Evolutionary conservation across 2,113 vertebrate species (phyloP).

Genomic region (Penelope pileata): DNA sequence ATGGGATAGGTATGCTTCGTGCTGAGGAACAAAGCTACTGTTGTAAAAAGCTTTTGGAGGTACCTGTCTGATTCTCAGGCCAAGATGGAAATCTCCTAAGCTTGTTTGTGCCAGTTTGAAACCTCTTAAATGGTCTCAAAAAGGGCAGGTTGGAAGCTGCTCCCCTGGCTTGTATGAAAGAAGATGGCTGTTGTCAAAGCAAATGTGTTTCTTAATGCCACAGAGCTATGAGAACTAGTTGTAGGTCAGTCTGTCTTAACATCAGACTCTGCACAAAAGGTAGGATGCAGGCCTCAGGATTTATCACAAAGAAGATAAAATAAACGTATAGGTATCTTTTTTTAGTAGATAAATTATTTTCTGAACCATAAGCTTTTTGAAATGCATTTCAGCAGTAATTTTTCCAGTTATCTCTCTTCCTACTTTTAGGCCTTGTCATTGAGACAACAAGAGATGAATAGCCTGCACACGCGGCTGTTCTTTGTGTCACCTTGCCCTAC

Average conservation of each 20-base stretch:
- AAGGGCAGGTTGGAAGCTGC: neutral
- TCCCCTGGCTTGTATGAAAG: neutral
- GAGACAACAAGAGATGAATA: neutral
- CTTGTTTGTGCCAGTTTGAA: neutral
- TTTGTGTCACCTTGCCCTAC: neutral
- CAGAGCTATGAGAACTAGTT: neutral
- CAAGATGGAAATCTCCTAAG: slow-evolving; percentile 19
- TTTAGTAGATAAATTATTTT: neutral
- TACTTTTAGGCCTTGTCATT: neutral
- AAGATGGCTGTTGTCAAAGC: neutral
- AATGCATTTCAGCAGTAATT: neutral
- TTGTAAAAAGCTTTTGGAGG: slow-evolving; percentile 2
- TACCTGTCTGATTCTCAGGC: slow-evolving; percentile 37
- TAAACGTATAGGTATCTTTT: neutral
- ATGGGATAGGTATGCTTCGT: slow-evolving; percentile 37
- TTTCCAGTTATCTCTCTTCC: neutral
- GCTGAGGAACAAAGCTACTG: slow-evolving; percentile 35
- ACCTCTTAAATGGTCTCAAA: neutral
- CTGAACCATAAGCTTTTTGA: neutral
- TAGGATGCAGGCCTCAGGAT: neutral
- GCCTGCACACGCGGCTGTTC: neutral
- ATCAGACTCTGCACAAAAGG: neutral
- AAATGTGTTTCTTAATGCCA: neutral
- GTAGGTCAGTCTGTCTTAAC: neutral
- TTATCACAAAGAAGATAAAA: neutral